phyloP scores from a whole-genome alignment of 2,797 vertebrate genomes.

The Sphaeramia orbicularis region DNA sequence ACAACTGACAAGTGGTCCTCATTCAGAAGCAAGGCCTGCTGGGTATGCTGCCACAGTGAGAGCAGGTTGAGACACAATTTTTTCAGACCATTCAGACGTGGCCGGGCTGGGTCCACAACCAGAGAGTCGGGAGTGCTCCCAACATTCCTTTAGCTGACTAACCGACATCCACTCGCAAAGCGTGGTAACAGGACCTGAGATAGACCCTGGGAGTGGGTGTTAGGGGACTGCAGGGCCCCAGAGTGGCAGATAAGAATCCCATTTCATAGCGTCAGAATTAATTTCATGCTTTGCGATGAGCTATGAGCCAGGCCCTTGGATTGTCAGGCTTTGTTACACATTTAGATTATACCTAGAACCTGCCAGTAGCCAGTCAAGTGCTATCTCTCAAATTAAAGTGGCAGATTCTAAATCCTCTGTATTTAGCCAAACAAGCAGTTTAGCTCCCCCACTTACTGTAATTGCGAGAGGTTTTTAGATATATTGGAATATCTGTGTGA shows the following conservation, averaged over 20 bases:
- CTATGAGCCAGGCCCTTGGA: constrained; percentile 73
- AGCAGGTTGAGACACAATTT: constrained; percentile 62
- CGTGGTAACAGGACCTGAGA: constrained; percentile 38
- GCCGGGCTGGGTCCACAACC: constrained; percentile 76
- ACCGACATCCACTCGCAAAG: constrained; percentile 35
- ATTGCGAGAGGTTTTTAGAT: constrained; percentile 79
- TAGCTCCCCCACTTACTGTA: constrained; percentile 77
- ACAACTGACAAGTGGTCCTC: constrained; percentile 64
- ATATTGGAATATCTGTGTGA: constrained; percentile 75
- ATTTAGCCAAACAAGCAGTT: constrained; percentile 84
- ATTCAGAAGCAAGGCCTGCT: constrained; percentile 77
- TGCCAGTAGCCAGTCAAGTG: constrained; percentile 75
- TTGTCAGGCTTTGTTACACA: constrained; percentile 83
- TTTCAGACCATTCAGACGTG: constrained; percentile 67
- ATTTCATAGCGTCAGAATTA: constrained; percentile 82
- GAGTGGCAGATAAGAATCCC: constrained; percentile 83
- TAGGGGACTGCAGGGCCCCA: constrained; percentile 55
- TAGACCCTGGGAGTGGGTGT: constrained; percentile 58
- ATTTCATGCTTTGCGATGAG: constrained; percentile 81
- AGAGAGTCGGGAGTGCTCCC: constrained; percentile 57
- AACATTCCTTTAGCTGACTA: constrained; percentile 42
- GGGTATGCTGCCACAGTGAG: constrained; percentile 68
- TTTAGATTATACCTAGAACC: constrained; percentile 83
- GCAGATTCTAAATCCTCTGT: constrained; percentile 80
- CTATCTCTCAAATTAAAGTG: constrained; percentile 82